Base-by-base conservation (phyloP, 2,888 invertebrate genomes). In the Thymelicus lineola region DNA sequence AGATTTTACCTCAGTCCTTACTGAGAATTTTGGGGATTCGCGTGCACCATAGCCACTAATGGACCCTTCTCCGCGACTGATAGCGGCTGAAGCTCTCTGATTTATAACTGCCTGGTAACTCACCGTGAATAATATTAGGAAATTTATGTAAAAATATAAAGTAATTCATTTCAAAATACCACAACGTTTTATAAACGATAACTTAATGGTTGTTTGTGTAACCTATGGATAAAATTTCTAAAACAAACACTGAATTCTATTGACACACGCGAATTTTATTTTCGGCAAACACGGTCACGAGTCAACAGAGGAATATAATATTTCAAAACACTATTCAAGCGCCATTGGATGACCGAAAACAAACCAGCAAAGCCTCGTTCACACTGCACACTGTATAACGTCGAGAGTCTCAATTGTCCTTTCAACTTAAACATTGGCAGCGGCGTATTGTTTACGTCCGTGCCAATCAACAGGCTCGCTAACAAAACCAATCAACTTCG, bases 401-500 rank as follows among this genome's bases (percentile, higher is more conserved):
- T 88, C 82, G 87, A 88, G 87, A 86, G 86, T 86, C 86, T 87
- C 89, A 83, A 92, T 91, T 91, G 91, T 91, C 90, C 86, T 86
- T 84, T 82, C 84, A 91, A 91, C 91, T 93, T 93, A 91, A 90
- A 92, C 91, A 91, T 87, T 85, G 84, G 80, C 81, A 79, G 63
- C 69, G 79, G 77, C 86, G 89, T 87, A 92, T 93, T 93, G 93
- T 93, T 93, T 92, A 93, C 92, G 88, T 80, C 84, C 86, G 83
- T 86, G 90, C 90, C 93, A 93, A 93, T 93, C 92, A 93, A 93
- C 93, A 91, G 89, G 86, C 87, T 86, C 88, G 91, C 91, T 90
- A 93, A 93, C 93, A 92, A 93, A 94, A 94, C 93, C 93, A 94
- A 94, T 94, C 94, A 94, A 92, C 92, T 93, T 91, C 90, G 92